Base-by-base conservation (phyloP, 2,113 vertebrate genomes). In the Numenius arquata region DNA sequence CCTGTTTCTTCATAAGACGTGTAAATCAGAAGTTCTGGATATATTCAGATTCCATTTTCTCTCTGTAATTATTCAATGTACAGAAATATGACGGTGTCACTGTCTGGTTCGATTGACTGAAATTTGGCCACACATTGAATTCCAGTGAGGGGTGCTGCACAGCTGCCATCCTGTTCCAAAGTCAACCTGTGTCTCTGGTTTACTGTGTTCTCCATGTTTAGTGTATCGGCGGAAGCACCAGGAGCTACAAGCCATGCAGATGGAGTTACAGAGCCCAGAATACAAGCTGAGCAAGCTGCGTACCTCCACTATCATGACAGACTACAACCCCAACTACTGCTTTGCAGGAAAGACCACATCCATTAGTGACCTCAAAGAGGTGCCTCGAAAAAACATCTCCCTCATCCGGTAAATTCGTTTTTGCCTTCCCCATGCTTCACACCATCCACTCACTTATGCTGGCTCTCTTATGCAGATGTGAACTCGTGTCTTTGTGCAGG, bases 271-370 rank as follows among this genome's bases (percentile, higher is more conserved):
- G 98, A 99, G 99, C 96, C 99, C 99, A 0, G 99, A 99, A 89
- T 99, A 99, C 90, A 99, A 99, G 40, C 98, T 99, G 92, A 99
- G 99, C 97, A 99, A 99, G 93, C 98, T 99, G 85, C 98, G 99
- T 5, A 99, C 99, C 47, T 99, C 99, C 52, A 99, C 99, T 97
- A 99, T 99, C 97, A 99, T 99, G 99, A 99, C 99, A 0, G 99
- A 99, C 98, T 99, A 99, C 98, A 99, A 99, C 96, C 99, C 99
- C 95, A 99, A 99, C 98, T 99, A 99, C 97, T 99, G 99, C 98
- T 99, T 99, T 90, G 99, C 99, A 4, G 99, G 99, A 40, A 99
- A 99, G 97, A 99, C 99, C 4, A 99, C 99, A 5, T 99, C 99
- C 20, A 99, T 99, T 98, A 99, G 98, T 12, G 99, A 99, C 98